phyloP scores from a whole-genome alignment of 1,140 invertebrate species.

The Neodiprion lecontei region DNA sequence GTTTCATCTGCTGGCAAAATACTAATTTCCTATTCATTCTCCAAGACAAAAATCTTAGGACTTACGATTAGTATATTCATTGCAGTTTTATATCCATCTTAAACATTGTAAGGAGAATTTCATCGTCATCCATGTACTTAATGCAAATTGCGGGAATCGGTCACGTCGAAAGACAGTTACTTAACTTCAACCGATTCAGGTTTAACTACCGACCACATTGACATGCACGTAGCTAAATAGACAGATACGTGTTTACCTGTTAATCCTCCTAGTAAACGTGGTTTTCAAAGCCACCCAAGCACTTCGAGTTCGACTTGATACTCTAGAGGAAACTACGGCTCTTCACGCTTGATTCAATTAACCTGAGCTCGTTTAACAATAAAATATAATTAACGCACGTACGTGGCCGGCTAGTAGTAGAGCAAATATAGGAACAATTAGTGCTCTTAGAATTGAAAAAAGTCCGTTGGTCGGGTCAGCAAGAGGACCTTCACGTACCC shows the following conservation, averaged over 20 bases:
- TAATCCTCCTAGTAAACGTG: not conserved
- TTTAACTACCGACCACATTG: too few species aligned
- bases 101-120: too few species aligned
- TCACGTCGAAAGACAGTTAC: too few species aligned
- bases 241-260: too few species aligned
- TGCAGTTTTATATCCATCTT: too few species aligned
- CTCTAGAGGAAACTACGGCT: not conserved
- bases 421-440: slow-evolving; percentile 5
- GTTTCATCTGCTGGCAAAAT: not conserved
- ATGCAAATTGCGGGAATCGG: too few species aligned
- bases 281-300: not conserved
- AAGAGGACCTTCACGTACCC: slow-evolving; percentile 46
- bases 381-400: slow-evolving; percentile 1
- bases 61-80: too few species aligned
- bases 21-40: not conserved
- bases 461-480: slow-evolving; percentile 30
- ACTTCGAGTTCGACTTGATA: not conserved
- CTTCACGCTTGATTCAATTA: not conserved
- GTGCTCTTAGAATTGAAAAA: not conserved
- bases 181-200: not conserved
- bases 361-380: slow-evolving; percentile 4
- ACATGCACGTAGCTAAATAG: too few species aligned
- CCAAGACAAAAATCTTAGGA: not conserved
- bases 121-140: too few species aligned
- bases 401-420: not conserved